A percentile compares a stretch with the other conserved stretches of the same genome.
phyloP scores from a whole-genome alignment of 2,113 vertebrate genomes.

The Martes martes region DNA sequence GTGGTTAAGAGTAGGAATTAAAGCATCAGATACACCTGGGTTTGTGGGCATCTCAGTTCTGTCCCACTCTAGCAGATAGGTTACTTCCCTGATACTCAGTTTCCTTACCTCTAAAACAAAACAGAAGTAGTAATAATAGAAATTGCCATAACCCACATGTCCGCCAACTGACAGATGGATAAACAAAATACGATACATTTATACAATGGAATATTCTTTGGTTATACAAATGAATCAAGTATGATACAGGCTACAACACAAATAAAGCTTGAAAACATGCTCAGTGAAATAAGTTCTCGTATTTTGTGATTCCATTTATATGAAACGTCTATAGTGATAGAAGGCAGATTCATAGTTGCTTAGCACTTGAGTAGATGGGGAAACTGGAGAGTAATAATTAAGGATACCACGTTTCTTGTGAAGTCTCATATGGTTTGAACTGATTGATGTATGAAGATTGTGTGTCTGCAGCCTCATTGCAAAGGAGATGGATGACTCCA shows the following conservation, averaged over 20 bases:
- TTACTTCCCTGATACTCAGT: not conserved
- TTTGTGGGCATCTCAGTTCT: not conserved
- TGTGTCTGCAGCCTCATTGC: not conserved
- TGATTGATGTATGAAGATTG: not conserved
- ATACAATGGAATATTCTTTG: not conserved
- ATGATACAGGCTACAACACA: not conserved
- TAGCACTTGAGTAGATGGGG: not conserved
- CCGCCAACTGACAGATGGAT: not conserved
- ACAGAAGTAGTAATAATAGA: not conserved
- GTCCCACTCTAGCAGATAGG: not conserved
- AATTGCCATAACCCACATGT: not conserved
- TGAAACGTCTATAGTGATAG: not conserved
- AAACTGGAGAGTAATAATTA: not conserved
- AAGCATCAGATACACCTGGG: not conserved
- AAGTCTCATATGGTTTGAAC: not conserved
- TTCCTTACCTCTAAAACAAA: constrained; percentile 29
- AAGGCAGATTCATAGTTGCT: not conserved
- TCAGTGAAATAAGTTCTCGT: not conserved
- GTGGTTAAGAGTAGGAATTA: not conserved
- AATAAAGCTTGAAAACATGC: not conserved
- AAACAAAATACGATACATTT: not conserved
- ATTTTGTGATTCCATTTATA: not conserved
- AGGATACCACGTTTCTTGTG: not conserved
- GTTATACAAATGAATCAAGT: not conserved
- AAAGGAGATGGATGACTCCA: not conserved